Conservation (phyloP, 2,797 vertebrate species). For the Pseudomugil tenellus region DNA sequence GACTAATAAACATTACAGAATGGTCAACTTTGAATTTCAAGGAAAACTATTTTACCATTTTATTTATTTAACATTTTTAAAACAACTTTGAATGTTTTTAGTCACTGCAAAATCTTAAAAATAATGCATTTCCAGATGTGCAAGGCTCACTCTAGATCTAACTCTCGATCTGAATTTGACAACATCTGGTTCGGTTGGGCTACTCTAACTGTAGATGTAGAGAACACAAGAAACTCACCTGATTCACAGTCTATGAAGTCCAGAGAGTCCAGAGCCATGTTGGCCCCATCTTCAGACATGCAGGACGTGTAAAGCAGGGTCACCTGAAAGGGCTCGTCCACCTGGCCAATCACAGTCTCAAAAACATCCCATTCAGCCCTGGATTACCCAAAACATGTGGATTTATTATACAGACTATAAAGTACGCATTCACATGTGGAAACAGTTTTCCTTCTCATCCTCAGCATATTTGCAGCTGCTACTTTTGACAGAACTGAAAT, state of each 20-base stretch:
- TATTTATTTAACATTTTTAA: too few relatives aligned
- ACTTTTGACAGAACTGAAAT: background rate
- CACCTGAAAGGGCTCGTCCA: slow-evolving; percentile 86
- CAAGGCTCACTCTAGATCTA: too few relatives aligned
- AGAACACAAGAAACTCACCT: slow-evolving; percentile 50
- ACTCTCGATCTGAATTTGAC: background rate
- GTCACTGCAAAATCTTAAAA: background rate
- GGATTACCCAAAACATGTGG: slow-evolving; percentile 23
- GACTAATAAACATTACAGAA: background rate
- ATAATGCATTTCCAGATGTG: background rate
- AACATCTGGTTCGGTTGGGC: background rate
- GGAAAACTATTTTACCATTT: too few relatives aligned
- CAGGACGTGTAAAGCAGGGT: slow-evolving; percentile 84
- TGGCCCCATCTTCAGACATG: slow-evolving; percentile 47
- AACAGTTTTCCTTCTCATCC: background rate
- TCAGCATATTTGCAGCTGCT: background rate
- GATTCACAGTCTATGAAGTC: slow-evolving; percentile 81
- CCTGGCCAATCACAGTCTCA: slow-evolving; percentile 78
- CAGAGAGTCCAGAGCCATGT: slow-evolving; percentile 86
- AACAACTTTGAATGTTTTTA: background rate
- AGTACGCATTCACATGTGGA: background rate
- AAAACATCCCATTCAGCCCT: slow-evolving; percentile 85
- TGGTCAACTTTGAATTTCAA: background rate
- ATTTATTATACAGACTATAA: background rate
- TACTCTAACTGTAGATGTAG: background rate